Percentiles rank a stretch among this genome's conserved stretches.
Conservation (phyloP, 2,113 vertebrate genomes). For the Crotalus tigris region DNA sequence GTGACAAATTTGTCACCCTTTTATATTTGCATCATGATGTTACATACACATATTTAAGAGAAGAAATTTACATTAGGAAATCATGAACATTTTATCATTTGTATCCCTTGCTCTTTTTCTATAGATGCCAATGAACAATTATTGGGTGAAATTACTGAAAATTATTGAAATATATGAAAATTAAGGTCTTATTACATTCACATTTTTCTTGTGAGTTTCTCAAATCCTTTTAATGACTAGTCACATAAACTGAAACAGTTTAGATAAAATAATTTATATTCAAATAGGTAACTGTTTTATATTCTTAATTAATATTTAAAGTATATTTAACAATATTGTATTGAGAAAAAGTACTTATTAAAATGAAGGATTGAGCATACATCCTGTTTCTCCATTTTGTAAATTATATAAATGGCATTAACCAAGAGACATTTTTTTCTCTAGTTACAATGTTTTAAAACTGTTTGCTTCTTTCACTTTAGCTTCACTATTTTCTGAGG, state of each 20-base stretch:
- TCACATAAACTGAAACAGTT: background rate
- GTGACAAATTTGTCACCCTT: background rate
- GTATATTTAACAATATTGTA: background rate
- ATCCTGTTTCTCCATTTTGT: background rate
- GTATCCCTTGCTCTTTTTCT: background rate
- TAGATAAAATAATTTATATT: background rate
- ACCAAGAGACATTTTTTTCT: background rate
- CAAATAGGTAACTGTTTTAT: background rate
- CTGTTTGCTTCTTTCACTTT: background rate
- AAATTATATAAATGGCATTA: background rate
- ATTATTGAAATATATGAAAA: background rate
- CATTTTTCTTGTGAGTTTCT: background rate
- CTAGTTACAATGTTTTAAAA: background rate
- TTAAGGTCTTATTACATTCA: background rate
- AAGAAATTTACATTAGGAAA: background rate
- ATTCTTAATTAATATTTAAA: background rate
- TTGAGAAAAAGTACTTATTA: background rate
- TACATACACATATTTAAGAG: background rate
- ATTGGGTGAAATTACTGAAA: background rate
- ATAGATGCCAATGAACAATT: background rate
- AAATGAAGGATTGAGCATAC: background rate
- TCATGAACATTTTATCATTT: background rate
- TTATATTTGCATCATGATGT: background rate
- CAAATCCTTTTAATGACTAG: background rate
- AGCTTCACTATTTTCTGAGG: conserved; percentile 5